Base-by-base conservation (phyloP, 2,797 vertebrate genomes). In the Hippopotamyrus pictus region DNA sequence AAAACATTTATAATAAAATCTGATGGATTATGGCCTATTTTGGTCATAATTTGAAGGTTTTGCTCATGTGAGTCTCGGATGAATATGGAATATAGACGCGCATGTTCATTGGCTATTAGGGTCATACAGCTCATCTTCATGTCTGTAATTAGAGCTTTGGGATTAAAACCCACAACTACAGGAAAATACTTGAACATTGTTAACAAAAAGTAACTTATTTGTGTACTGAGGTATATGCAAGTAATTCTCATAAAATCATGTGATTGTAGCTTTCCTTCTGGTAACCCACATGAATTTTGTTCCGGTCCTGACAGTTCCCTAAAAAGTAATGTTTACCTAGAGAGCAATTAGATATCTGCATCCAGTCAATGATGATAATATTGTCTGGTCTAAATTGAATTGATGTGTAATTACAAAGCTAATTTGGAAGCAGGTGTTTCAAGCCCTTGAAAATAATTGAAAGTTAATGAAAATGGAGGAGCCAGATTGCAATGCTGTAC, bases 391-490 rank as follows among this genome's bases (percentile, higher is more conserved):
- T 91, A 93, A 91, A 92, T 92, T 90, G 89, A 92, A 92, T 89
- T 92, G 92, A 91, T 90, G 90, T n/a, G 69, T 93, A 93, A 94
- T 93, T 93, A 93, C 88, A 88, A 54, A 92, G 91, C 90, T 94
- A 93, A 95, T 95, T 94, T 94, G 92, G 93, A 93, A 92, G 95
- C 94, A 96, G 94, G 93, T 95, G 94, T 92, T 92, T 90, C 86
- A 92, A 92, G 93, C 53, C 88, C 89, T 89, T 82, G 89, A 46
- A 82, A 90, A 91, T 95, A 93, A 95, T 93, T 93, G 92, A 92
- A 94, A 94, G 92, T 90, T 95, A 95, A 96, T 95, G 88, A 93
- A 93, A 92, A 92, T 87, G 57, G 90, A 93, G 89, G 91, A 89
- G 88, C 41, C 89, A 48, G 86, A 62, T 88, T 88, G 86, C n/a